Evolutionary conservation across 2,797 vertebrate genomes (phyloP), one percentile per base, ranked within the genome.

Genomic region (Alectoris magna): DNA sequence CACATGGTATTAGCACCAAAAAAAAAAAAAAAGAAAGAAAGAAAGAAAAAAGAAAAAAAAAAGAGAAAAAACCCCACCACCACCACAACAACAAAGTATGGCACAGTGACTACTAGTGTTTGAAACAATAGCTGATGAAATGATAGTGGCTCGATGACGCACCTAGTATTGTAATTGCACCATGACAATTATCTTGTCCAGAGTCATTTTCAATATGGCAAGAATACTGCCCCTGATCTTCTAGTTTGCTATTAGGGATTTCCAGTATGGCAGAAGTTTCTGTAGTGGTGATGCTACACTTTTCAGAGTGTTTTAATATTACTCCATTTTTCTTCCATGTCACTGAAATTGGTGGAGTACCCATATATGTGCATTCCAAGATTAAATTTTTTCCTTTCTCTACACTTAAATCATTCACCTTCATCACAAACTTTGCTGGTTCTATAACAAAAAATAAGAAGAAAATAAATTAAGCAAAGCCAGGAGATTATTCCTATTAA

Each of bases 241-340:
- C 98, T 91, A 98, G 98, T 90, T 98, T 98, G 31, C 98, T 98
- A 94, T 95, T 98, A 76, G 99, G 96, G 94, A 99, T 98, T 97
- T 99, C 99, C 91, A 99, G 96, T 94, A 99, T 98, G 96, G 99
- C 99, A 81, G 99, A 99, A 91, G 97, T 99, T 88, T 99, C 99
- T 2, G 99, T 99, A 6, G 99, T 99, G 53, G 98, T 99, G 90
- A 99, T 97, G 96, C 96, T 99, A 96, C 98, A 98, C 85, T 98
- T 99, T 96, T 99, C 99, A n/a, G 99, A 99, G 7, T 98, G 98
- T 16, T 81, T 98, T 95, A 99, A 96, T 97, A 98, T 97, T 87
- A 98, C 92, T 43, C 98, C 98, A 24, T 99, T 98, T 97, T 99
- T 99, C 96, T 97, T 98, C 99, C 99, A 99, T 77, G 96, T 98